Conservation (phyloP, 2,797 vertebrate species). For the Mormyrops attenuatus region DNA sequence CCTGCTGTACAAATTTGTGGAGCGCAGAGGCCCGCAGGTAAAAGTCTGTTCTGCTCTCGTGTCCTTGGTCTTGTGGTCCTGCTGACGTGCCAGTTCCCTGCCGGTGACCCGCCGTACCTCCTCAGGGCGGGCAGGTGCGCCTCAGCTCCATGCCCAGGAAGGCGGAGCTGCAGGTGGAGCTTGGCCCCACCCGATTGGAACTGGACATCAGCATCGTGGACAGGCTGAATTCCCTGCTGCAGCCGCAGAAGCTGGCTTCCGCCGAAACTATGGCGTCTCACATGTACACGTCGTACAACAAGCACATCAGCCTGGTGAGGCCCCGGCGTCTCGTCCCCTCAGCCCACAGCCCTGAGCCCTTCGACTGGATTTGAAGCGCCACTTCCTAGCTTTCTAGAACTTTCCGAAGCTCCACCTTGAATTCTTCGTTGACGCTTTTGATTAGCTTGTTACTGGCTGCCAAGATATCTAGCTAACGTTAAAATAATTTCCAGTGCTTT, state of each 20-base stretch:
- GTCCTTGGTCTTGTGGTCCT: neutral
- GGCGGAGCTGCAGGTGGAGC: slow-evolving; percentile 85
- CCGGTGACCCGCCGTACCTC: neutral
- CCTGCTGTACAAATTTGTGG: slow-evolving; percentile 86
- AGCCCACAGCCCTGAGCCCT: neutral
- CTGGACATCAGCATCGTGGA: slow-evolving; percentile 97
- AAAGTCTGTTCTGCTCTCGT: slow-evolving; percentile 12
- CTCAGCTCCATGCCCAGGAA: slow-evolving; percentile 86
- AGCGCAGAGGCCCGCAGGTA: slow-evolving; percentile 91
- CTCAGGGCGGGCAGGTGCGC: slow-evolving; percentile 86
- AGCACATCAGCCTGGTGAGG: slow-evolving; percentile 87
- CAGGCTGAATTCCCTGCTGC: slow-evolving; percentile 91
- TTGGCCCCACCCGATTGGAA: slow-evolving; percentile 75
- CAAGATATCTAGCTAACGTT: neutral
- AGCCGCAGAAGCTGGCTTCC: slow-evolving; percentile 85
- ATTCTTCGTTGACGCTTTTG: neutral
- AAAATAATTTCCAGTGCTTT: neutral
- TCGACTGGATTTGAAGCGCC: neutral
- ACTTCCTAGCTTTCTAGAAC: neutral
- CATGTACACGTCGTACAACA: slow-evolving; percentile 94
- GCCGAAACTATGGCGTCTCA: slow-evolving; percentile 97
- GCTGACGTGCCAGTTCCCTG: neutral
- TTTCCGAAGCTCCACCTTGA: neutral
- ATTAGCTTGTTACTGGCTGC: neutral
- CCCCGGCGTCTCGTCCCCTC: neutral